Conservation (phyloP, 1,140 invertebrate genomes). For the Drosophila micromelanica region DNA sequence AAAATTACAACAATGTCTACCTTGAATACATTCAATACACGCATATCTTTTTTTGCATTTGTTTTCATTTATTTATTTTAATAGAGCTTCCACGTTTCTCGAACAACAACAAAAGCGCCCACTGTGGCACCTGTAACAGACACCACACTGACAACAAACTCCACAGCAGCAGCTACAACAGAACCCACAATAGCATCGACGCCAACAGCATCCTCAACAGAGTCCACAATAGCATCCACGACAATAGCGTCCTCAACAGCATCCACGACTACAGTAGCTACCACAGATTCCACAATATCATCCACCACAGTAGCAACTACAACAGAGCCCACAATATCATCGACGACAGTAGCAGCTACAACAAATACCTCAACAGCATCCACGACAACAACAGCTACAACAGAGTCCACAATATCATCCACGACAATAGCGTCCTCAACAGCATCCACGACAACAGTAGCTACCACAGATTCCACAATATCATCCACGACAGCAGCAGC, state of each 20-base stretch:
- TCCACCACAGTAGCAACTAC: background rate
- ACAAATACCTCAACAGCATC: no score
- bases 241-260: no score
- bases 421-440: no score
- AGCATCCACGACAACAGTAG: background rate
- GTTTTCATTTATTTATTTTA: background rate
- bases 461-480: background rate
- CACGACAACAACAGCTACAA: no score
- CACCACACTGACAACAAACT: slow-evolving; percentile 4
- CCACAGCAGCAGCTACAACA: background rate
- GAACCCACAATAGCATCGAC: no score
- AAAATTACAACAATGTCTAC: slow-evolving; percentile 9
- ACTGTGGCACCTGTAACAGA: background rate
- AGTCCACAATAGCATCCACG: no score
- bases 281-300: background rate
- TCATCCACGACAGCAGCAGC: no score
- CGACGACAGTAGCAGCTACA: no score
- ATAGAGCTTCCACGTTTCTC: slow-evolving; percentile 18
- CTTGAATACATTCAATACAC: background rate
- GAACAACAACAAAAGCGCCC: background rate
- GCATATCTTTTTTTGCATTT: background rate
- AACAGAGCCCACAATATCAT: background rate
- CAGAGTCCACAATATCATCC: no score
- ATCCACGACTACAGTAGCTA: background rate
- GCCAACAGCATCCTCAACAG: no score